Conservation (phyloP, 2,888 invertebrate species). For the Drosophila macrospina region DNA sequence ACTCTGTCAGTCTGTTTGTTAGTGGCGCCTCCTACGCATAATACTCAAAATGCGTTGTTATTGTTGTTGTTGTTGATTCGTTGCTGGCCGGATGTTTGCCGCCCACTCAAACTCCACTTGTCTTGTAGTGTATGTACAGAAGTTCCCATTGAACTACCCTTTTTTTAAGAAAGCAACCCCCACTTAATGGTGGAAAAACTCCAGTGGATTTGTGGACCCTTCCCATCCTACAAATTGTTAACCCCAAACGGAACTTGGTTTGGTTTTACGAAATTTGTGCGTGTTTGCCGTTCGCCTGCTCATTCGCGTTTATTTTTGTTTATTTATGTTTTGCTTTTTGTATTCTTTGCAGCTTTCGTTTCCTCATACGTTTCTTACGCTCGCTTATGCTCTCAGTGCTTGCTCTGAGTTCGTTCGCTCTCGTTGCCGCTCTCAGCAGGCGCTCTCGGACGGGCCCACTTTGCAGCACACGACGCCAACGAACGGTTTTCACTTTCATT, state of each 20-base stretch:
- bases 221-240: conserved; percentile 61
- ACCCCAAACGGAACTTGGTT: conserved; percentile 40
- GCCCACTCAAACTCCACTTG: conserved; percentile 34
- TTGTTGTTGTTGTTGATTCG: not conserved
- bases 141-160: conserved; percentile 11
- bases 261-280: conserved; percentile 32
- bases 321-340: conserved; percentile 80
- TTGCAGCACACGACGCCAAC: conserved; percentile 39
- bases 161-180: conserved; percentile 38
- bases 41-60: conserved; percentile 54
- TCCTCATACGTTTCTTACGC: conserved; percentile 55
- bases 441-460: conserved; percentile 55
- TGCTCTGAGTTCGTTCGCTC: conserved; percentile 14
- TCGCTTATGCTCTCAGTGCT: conserved; percentile 30
- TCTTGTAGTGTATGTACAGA: not conserved
- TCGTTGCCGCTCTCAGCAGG: conserved; percentile 21
- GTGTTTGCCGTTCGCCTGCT: conserved; percentile 51
- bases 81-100: conserved; percentile 31
- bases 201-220: conserved; percentile 39
- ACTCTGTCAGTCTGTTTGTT: conserved; percentile 35
- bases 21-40: conserved; percentile 49
- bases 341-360: conserved; percentile 69
- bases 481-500: conserved; percentile 74
- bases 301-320: conserved; percentile 80
- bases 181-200: conserved; percentile 18